phyloP scores from a whole-genome alignment of 2,113 vertebrate genomes.

The Lanius collurio region DNA sequence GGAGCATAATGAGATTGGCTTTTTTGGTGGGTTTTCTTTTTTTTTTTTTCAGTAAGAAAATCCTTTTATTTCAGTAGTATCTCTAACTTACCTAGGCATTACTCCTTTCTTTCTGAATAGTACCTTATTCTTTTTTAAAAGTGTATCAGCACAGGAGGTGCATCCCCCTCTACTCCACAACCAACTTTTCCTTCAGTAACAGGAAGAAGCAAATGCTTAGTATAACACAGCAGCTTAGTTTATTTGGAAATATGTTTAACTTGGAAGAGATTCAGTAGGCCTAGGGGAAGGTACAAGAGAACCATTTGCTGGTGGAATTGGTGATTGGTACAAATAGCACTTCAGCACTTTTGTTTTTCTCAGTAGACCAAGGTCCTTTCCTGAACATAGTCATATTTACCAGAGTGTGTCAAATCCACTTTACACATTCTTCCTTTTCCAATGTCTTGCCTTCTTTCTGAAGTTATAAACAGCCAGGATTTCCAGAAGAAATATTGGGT shows the following conservation, averaged over 20 bases:
- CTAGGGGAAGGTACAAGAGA: background rate
- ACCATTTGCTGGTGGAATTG: background rate
- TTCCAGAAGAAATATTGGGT: background rate
- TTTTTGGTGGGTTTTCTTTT: background rate
- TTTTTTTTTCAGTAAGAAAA: background rate
- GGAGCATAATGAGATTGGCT: background rate
- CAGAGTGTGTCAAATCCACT: background rate
- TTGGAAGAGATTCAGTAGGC: background rate
- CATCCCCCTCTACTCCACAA: background rate
- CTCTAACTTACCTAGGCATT: background rate
- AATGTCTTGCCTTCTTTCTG: background rate
- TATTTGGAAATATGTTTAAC: conserved; percentile 8
- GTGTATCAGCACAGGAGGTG: background rate
- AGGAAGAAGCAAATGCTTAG: background rate
- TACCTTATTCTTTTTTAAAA: background rate
- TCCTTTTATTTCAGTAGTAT: background rate
- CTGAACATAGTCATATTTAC: background rate
- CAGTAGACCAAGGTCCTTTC: background rate
- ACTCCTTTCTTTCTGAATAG: background rate
- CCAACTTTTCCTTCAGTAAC: background rate
- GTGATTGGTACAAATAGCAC: background rate
- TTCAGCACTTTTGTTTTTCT: background rate
- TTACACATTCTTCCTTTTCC: background rate
- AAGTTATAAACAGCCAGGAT: background rate
- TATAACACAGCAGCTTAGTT: conserved; percentile 47